These are phyloP conservation scores for Halcyon leucocephala DNA, from an alignment of 2,797 vertebrate species.

Conservation along the genomic window DNA sequence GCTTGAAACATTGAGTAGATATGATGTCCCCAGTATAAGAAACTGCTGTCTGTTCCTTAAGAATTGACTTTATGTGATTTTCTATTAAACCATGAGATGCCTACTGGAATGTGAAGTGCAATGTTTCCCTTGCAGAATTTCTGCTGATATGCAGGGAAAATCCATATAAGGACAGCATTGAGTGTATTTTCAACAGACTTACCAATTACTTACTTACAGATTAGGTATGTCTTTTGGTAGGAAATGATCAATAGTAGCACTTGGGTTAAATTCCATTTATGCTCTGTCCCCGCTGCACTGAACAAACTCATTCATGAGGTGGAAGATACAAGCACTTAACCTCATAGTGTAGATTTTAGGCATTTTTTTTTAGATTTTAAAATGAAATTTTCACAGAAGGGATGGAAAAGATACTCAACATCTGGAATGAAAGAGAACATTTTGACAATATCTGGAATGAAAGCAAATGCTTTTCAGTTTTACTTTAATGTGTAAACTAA, in stretches of 20 bases:
- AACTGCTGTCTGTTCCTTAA: background rate
- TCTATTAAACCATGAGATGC: background rate
- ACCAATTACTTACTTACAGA: slow-evolving; percentile 9
- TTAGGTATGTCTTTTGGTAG: background rate
- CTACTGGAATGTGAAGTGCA: slow-evolving; percentile 7
- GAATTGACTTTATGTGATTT: background rate
- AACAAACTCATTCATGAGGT: background rate
- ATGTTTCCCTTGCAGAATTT: slow-evolving; percentile 29
- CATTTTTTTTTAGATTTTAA: background rate
- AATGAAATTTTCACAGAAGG: background rate
- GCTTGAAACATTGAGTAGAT: background rate
- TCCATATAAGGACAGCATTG: background rate
- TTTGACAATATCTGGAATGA: background rate
- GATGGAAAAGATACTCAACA: background rate
- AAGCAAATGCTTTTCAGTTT: background rate
- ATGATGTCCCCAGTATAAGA: background rate
- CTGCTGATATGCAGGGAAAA: slow-evolving; percentile 3
- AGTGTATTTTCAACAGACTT: slow-evolving; percentile 15
- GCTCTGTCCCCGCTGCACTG: background rate
- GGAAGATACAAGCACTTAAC: background rate
- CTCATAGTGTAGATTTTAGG: background rate
- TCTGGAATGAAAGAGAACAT: background rate
- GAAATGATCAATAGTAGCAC: background rate
- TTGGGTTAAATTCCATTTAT: background rate
- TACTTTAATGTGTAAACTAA: background rate